These are phyloP conservation scores for Otus sunia DNA, from an alignment of 2,113 vertebrate species.

Conservation along the genomic window DNA sequence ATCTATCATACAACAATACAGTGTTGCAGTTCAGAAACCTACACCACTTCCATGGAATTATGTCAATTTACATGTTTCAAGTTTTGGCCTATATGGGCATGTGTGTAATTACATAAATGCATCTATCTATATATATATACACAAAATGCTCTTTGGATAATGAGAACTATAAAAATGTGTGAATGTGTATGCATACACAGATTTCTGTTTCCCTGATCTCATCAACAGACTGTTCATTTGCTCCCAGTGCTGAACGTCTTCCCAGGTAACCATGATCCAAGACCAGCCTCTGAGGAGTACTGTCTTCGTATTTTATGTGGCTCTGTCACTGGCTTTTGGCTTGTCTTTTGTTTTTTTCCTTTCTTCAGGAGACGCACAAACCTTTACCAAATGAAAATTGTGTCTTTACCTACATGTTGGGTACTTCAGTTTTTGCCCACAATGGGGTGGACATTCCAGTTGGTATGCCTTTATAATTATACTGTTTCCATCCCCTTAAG, in stretches of 20 bases:
- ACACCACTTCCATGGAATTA: not conserved
- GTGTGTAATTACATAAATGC: not conserved
- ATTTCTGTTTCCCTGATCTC: not conserved
- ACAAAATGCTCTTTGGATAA: not conserved
- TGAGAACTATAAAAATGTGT: not conserved
- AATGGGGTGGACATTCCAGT: not conserved
- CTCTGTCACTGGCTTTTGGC: not conserved
- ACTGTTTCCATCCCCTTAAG: not conserved
- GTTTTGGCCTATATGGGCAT: not conserved
- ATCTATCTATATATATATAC: not conserved
- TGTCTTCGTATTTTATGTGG: not conserved
- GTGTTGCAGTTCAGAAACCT: not conserved
- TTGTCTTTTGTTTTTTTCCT: not conserved
- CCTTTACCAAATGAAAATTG: not conserved
- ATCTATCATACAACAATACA: not conserved
- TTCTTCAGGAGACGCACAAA: not conserved
- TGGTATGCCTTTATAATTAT: not conserved
- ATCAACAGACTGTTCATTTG: not conserved
- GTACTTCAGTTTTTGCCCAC: not conserved
- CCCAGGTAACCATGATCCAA: not conserved
- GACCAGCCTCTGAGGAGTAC: not conserved
- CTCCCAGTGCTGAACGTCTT: not conserved
- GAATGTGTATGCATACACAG: not conserved
- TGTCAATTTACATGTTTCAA: not conserved
- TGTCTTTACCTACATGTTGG: not conserved